Evolutionary conservation across 2,888 invertebrate genomes (phyloP).

Genomic region (Clusia tigrina): DNA sequence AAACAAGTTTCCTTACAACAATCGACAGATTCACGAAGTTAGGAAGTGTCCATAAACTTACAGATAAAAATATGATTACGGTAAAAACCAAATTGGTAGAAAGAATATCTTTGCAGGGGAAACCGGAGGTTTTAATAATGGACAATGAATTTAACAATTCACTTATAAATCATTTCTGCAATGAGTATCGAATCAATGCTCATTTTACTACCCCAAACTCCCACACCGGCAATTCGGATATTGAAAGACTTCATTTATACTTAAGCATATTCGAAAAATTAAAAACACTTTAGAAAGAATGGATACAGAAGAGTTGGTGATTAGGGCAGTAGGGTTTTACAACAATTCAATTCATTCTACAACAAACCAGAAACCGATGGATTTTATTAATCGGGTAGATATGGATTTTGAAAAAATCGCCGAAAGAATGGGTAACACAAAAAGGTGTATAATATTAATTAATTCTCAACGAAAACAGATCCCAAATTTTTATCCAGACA

Average conservation of each 20-base stretch:
- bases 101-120: too few relatives aligned
- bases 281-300: neutral
- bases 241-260: conserved; percentile 19
- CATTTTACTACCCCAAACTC: conserved; percentile 1
- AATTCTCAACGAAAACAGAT: neutral
- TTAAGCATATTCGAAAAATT: conserved; percentile 11
- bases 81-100: too few relatives aligned
- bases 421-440: neutral
- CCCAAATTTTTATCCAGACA: neutral
- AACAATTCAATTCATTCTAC: conserved; percentile 13
- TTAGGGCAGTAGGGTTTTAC: conserved; percentile 2
- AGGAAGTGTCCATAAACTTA: too few relatives aligned
- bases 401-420: neutral
- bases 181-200: too few relatives aligned
- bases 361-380: conserved; percentile 7
- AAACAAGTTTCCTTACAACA: too few relatives aligned
- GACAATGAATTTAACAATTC: too few relatives aligned
- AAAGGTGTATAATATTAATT: neutral
- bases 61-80: too few relatives aligned
- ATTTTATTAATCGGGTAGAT: conserved; percentile 4
- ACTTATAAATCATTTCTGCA: too few relatives aligned
- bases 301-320: neutral
- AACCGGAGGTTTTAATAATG: too few relatives aligned
- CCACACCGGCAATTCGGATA: conserved; percentile 17
- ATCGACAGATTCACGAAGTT: too few relatives aligned